Conservation (phyloP, 2,113 vertebrate genomes). For the Albula goreensis region DNA sequence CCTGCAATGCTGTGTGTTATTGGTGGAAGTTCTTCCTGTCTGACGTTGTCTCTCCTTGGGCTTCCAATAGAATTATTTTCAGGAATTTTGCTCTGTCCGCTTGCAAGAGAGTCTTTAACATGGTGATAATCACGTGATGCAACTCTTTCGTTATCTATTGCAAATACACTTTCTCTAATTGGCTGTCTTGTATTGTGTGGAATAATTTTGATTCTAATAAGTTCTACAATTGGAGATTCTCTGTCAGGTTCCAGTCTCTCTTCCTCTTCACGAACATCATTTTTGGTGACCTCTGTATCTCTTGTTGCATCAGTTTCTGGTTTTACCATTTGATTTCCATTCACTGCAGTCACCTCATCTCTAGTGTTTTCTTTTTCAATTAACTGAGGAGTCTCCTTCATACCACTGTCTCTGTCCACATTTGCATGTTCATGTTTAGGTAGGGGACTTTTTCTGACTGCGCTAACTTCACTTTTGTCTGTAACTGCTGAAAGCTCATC, state of each 20-base stretch:
- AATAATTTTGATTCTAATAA: not conserved
- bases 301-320: too few species aligned
- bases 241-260: too few species aligned
- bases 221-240: not conserved
- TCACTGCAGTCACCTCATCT: too few species aligned
- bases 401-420: too few species aligned
- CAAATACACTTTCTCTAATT: not conserved
- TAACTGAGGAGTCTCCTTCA: not conserved
- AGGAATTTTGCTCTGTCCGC: not conserved
- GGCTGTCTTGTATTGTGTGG: not conserved
- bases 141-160: not conserved
- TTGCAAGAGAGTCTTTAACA: not conserved
- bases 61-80: not conserved
- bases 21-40: not conserved
- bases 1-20: not conserved
- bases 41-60: not conserved
- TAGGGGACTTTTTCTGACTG: too few species aligned
- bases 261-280: too few species aligned
- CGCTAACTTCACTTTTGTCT: too few species aligned
- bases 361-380: constrained; percentile 34
- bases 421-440: too few species aligned
- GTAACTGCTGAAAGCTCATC: too few species aligned
- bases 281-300: too few species aligned
- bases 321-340: too few species aligned
- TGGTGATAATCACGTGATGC: not conserved